Evolutionary conservation across 2,113 vertebrate genomes (phyloP).

Genomic region (cattle (Bos taurus)): DNA sequence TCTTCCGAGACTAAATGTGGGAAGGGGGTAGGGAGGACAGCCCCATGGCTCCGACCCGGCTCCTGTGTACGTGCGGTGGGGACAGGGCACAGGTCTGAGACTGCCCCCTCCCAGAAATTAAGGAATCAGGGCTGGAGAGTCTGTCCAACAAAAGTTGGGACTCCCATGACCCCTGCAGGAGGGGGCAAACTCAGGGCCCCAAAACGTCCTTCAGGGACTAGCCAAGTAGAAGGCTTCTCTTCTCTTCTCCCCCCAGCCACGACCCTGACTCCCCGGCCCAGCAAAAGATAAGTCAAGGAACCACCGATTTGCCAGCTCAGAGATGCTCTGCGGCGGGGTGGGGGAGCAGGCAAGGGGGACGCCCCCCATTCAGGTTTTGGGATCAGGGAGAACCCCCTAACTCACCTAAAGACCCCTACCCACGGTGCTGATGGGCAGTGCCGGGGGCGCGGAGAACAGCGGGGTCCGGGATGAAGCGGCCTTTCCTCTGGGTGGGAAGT

Average conservation of each 20-base stretch:
- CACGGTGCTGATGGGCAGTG: background rate
- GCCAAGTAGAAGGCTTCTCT: background rate
- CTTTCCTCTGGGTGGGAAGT: background rate
- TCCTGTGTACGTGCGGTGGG: rapidly evolving
- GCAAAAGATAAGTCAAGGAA: background rate
- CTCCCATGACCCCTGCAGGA: background rate
- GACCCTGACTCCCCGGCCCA: rapidly evolving
- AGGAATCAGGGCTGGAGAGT: background rate
- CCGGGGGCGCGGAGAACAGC: too few relatives aligned
- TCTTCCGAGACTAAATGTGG: background rate
- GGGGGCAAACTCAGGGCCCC: background rate
- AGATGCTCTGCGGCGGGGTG: background rate
- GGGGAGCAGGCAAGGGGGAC: background rate
- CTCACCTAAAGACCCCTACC: background rate
- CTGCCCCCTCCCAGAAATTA: background rate
- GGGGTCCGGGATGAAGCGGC: background rate
- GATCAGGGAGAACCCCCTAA: background rate
- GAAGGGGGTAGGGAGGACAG: rapidly evolving
- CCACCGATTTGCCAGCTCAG: background rate
- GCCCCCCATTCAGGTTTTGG: background rate
- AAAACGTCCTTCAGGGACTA: background rate
- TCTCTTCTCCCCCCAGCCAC: background rate
- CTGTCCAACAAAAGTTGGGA: background rate
- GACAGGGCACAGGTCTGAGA: background rate
- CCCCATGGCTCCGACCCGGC: background rate